phyloP scores from a whole-genome alignment of 2,113 vertebrate genomes.

The Callospermophilus lateralis region DNA sequence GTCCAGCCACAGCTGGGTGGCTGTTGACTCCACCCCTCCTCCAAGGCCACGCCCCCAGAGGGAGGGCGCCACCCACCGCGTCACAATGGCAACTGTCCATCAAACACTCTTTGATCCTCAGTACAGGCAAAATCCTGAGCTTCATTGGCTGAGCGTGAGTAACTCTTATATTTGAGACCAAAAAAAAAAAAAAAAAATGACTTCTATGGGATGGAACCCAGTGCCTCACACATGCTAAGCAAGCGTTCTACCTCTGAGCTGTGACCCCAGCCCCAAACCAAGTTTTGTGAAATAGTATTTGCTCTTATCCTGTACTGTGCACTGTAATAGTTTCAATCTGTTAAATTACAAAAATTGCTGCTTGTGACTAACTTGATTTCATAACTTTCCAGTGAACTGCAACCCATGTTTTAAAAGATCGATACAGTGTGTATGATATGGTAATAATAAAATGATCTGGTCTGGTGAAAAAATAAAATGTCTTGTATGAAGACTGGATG shows the following conservation, averaged over 20 bases:
- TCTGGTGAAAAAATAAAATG: background rate
- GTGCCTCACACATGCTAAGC: too few species aligned
- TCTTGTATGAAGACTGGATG: background rate
- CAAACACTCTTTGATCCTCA: background rate
- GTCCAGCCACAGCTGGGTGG: background rate
- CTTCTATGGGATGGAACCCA: too few species aligned
- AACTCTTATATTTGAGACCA: background rate
- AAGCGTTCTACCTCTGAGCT: too few species aligned
- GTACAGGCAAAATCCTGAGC: background rate
- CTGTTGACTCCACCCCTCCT: background rate
- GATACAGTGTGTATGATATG: background rate
- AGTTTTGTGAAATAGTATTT: background rate
- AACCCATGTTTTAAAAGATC: background rate
- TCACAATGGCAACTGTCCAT: background rate
- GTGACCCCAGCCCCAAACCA: background rate
- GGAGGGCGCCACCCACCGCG: background rate
- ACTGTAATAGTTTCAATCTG: background rate
- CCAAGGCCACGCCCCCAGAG: background rate
- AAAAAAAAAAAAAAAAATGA: background rate
- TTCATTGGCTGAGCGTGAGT: background rate
- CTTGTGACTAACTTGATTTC: background rate
- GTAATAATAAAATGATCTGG: background rate
- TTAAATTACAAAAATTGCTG: background rate
- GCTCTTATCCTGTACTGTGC: background rate
- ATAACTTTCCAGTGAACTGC: background rate